Evolutionary conservation across 2,797 vertebrate species (phyloP), one percentile per base, ranked within the genome.

Genomic region (Lepilemur septentrionalis): DNA sequence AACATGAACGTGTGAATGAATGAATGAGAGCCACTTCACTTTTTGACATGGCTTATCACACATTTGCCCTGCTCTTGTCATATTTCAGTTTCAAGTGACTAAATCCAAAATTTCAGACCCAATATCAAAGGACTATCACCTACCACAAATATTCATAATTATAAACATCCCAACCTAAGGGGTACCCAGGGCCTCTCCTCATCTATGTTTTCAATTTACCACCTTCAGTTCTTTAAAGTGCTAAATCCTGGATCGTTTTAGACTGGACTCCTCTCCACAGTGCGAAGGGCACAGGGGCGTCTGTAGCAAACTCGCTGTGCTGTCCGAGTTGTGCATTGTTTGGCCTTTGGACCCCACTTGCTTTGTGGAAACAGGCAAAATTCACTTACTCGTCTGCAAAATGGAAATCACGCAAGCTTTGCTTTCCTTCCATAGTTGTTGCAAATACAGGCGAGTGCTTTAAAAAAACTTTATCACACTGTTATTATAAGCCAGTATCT

Each of bases 261-360:
- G 17, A 13, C 14, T 13, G 14, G 13, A 55, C 43, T 69, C 22
- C n/a, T 18, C 38, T n/a, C 13, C 63, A 22, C 65, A 55, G 5
- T 18, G 50, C 11, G 20, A 80, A 57, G 35, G 12, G 35, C 9
- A 8, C 4, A 12, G 10, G 3, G 43, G 4, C 1, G 4, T 18
- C 38, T 7, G 1, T 41, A 23, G 38, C 7, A 38, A 46, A 67
- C 17, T 13, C 35, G 30, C 15, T 23, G 69, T 4, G 23, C 4
- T 6, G 30, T 2, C 48, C 0, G 0, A 57, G 32, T 17, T 43
- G 5, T 0, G 2, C 0, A 5, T 28, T 8, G 0, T 38, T 35
- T 32, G 7, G 7, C 7, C 55, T 43, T 32, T 18, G 1, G 32
- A 11, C n/a, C 22, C 41, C 1, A 30, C 18, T 32, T 5, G 13